Conservation (phyloP, 2,888 invertebrate genomes). For the Tridacna gigas region DNA sequence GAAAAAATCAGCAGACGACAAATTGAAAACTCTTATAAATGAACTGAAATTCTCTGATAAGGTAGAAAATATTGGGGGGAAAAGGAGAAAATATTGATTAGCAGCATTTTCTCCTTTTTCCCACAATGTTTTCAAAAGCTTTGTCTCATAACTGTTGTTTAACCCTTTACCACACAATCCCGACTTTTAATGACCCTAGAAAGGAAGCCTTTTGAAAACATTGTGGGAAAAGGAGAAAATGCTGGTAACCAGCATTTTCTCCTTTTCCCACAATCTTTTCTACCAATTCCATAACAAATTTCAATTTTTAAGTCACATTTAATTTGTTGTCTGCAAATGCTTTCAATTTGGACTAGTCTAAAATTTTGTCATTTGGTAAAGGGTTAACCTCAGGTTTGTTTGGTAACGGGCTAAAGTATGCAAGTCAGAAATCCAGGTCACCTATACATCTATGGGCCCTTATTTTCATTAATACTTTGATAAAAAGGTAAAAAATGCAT, state of each 20-base stretch:
- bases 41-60: not conserved
- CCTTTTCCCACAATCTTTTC: conserved; percentile 6
- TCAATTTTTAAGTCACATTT: not conserved
- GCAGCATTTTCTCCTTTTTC: conserved; percentile 7
- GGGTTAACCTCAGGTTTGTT: too few species aligned
- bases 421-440: too few species aligned
- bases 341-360: not conserved
- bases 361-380: not conserved
- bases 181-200: not conserved
- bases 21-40: not conserved
- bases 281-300: not conserved
- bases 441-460: too few species aligned
- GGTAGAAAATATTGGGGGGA: not conserved
- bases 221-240: conserved; percentile 2
- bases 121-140: not conserved
- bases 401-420: too few species aligned
- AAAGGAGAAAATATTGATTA: conserved; percentile 1
- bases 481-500: too few species aligned
- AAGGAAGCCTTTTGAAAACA: not conserved
- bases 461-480: too few species aligned
- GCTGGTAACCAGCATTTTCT: conserved; percentile 1
- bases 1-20: not conserved
- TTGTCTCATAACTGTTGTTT: not conserved
- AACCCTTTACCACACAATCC: not conserved
- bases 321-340: not conserved